These are phyloP conservation scores for Isurus oxyrinchus DNA, from an alignment of 2,113 vertebrate species.

Conservation along the genomic window DNA sequence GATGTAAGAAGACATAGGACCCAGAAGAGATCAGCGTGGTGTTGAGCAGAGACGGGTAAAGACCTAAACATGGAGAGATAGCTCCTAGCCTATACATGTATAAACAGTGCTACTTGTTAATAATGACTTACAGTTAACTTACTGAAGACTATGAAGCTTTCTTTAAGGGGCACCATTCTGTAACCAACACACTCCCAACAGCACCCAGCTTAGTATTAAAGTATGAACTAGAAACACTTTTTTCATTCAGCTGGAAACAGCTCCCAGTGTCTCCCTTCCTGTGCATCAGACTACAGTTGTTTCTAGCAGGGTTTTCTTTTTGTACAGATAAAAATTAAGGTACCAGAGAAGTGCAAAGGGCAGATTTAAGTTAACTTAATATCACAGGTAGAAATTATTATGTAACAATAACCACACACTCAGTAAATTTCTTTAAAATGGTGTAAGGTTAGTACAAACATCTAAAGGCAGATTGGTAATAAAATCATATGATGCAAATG, in stretches of 20 bases:
- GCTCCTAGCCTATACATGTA: no score
- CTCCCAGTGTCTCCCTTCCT: not conserved
- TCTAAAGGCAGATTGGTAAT: not conserved
- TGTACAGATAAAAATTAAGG: no score
- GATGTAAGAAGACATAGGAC: no score
- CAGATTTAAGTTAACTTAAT: not conserved
- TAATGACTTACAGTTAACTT: no score
- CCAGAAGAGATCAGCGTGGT: no score
- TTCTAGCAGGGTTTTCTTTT: not conserved
- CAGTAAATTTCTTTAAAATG: not conserved
- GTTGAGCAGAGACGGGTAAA: no score
- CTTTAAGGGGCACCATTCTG: no score
- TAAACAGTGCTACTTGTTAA: no score
- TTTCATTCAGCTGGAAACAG: not conserved
- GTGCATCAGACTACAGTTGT: not conserved
- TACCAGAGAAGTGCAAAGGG: no score
- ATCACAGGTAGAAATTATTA: not conserved
- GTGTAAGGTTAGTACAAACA: not conserved
- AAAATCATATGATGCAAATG: not conserved
- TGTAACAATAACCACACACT: not conserved
- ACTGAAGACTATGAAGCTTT: no score
- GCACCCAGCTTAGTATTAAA: not conserved
- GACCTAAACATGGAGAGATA: no score
- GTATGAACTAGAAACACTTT: not conserved
- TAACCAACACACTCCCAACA: no score